Percentiles rank a stretch among this genome's conserved stretches.
phyloP scores from a whole-genome alignment of 2,113 vertebrate species.

The Platichthys stellatus region DNA sequence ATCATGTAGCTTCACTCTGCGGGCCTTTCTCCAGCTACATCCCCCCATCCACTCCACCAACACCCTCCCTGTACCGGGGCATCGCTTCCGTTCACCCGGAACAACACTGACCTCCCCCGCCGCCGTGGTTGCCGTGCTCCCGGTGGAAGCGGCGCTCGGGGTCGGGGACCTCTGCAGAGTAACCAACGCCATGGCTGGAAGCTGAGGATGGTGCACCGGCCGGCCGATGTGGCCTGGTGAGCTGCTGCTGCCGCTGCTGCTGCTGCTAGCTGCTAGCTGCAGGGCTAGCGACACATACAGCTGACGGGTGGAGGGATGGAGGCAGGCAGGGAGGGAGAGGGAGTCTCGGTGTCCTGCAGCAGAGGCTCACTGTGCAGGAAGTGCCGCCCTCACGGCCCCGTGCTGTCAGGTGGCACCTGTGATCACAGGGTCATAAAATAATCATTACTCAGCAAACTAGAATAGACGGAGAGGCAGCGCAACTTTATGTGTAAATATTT shows the following conservation, averaged over 20 bases:
- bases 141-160: slow-evolving; percentile 92
- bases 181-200: slow-evolving; percentile 91
- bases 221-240: slow-evolving; percentile 70
- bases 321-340: not conserved
- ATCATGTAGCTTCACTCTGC: slow-evolving; percentile 49
- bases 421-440: not conserved
- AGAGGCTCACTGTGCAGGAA: slow-evolving; percentile 36
- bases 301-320: slow-evolving; percentile 33
- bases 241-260: slow-evolving; percentile 38
- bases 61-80: slow-evolving; percentile 19
- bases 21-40: slow-evolving; percentile 51
- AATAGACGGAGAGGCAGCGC: not conserved
- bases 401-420: not conserved
- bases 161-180: slow-evolving; percentile 96
- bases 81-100: not conserved
- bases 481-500: not conserved
- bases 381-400: slow-evolving; percentile 11
- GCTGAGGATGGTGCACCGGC: slow-evolving; percentile 62
- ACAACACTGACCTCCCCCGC: slow-evolving; percentile 77
- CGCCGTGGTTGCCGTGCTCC: slow-evolving; percentile 89
- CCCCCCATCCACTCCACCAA: slow-evolving; percentile 37
- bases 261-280: slow-evolving; percentile 48
- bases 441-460: not conserved
- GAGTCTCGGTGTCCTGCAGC: slow-evolving; percentile 8
- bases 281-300: slow-evolving; percentile 54